These are phyloP conservation scores for Crepidodera aurea DNA, from an alignment of 2,888 invertebrate species.

Conservation along the genomic window DNA sequence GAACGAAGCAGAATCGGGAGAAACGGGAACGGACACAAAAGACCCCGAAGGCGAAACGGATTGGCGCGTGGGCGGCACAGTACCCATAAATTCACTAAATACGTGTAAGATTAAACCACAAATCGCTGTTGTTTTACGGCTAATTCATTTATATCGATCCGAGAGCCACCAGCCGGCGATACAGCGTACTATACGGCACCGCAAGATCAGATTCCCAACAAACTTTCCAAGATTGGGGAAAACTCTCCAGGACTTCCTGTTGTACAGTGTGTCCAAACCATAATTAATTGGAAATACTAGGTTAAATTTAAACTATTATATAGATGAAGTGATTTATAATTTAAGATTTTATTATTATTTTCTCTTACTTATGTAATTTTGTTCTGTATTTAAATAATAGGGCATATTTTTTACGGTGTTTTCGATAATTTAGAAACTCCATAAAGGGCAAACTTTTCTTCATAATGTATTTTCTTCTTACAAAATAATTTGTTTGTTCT, in stretches of 20 bases:
- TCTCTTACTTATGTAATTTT: too few species aligned
- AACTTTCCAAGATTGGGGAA: slow-evolving; percentile 34
- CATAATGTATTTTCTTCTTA: too few species aligned
- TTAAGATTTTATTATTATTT: too few species aligned
- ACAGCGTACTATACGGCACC: slow-evolving; percentile 29
- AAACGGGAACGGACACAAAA: slow-evolving; percentile 43
- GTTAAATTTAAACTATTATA: too few species aligned
- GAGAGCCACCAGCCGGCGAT: slow-evolving; percentile 35
- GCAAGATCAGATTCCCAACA: slow-evolving; percentile 40
- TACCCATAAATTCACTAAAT: slow-evolving; percentile 60
- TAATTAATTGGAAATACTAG: too few species aligned
- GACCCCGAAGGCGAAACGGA: slow-evolving; percentile 40
- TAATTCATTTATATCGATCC: slow-evolving; percentile 62
- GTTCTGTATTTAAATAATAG: too few species aligned
- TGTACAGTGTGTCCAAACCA: too few species aligned
- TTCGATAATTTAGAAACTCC: too few species aligned
- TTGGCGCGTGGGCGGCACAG: slow-evolving; percentile 52
- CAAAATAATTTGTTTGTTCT: too few species aligned
- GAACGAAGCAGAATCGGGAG: slow-evolving; percentile 16
- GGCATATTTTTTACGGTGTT: too few species aligned
- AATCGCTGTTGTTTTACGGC: slow-evolving; percentile 62
- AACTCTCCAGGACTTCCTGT: slow-evolving; percentile 5
- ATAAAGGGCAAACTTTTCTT: too few species aligned
- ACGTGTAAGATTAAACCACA: slow-evolving; percentile 63
- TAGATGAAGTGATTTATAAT: too few species aligned